Conservation (phyloP, 2,797 vertebrate species). For the Luscinia megarhynchos region DNA sequence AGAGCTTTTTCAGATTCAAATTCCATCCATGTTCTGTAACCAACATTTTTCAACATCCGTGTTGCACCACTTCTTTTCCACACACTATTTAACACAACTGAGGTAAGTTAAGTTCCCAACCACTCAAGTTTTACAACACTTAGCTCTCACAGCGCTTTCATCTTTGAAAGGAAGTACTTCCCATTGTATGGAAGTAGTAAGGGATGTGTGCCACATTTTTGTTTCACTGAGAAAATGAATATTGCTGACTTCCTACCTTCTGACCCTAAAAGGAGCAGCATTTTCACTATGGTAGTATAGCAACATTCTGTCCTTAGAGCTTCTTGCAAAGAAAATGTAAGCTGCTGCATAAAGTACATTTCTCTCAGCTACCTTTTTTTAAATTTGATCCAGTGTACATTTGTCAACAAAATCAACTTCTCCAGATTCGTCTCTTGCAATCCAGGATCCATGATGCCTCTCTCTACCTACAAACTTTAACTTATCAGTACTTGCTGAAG, state of each 20-base stretch:
- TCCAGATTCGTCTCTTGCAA: background rate
- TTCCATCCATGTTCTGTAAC: background rate
- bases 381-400: background rate
- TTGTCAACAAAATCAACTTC: background rate
- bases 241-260: background rate
- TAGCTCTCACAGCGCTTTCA: background rate
- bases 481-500: background rate
- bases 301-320: background rate
- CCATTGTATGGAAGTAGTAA: background rate
- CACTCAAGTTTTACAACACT: background rate
- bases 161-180: background rate
- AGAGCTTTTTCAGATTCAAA: background rate
- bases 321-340: background rate
- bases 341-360: background rate
- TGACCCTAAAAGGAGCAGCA: background rate
- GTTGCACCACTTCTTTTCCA: background rate
- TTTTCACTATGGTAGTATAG: background rate
- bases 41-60: background rate
- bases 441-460: background rate
- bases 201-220: fast-evolving
- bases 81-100: background rate
- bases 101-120: background rate
- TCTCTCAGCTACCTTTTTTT: background rate
- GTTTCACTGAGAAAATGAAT: background rate
- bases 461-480: background rate